Evolutionary conservation across 1,140 invertebrate genomes (phyloP), one percentile per base, ranked within the genome.

Genomic region (Polypedilum pembai): DNA sequence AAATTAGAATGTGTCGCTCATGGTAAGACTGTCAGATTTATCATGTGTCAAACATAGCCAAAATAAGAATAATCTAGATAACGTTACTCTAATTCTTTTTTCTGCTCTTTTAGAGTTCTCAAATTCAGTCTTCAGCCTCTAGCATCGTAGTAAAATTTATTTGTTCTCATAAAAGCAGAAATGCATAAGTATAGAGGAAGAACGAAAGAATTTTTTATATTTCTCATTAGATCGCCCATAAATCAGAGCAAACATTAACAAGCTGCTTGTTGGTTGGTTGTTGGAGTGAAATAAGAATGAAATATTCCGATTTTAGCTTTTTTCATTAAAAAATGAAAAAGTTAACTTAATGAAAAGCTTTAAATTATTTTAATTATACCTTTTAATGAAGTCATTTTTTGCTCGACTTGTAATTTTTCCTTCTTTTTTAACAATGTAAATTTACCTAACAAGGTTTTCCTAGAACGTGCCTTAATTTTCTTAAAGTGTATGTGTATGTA

Each of bases 311-410:
- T 56, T 56, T 56, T 56, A 56, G 45, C 45, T 56, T 5, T 33
- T 33, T 56, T 56, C 45, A 56, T 56, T 56, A 56, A 56, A 56
- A n/a, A 56, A 56, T 56, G 45, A 15, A 33, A 56, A 56, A 56
- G 45, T 56, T 56, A n/a, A n/a, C 12, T n/a, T 56, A 56, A 56
- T 56, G 45, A n/a, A 56, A 56, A 56, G 45, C n/a, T n/a, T 56
- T 56, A 56, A 56, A 56, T 56, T 56, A 56, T 56, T 56, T 56
- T 56, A 56, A 56, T 56, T 56, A 56, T n/a, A 56, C 45, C 45
- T 56, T 56, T 56, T 56, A 56, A 56, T 56, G 45, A 56, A 56
- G 45, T 56, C n/a, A 56, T 56, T 56, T 12, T 4, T 12, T 56
- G 8, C 45, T 56, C 45, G 45, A 56, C 12, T 56, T n/a, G 12